These are phyloP conservation scores for Antechinus stuartii DNA, from an alignment of 2,113 vertebrate genomes.

Conservation along the genomic window DNA sequence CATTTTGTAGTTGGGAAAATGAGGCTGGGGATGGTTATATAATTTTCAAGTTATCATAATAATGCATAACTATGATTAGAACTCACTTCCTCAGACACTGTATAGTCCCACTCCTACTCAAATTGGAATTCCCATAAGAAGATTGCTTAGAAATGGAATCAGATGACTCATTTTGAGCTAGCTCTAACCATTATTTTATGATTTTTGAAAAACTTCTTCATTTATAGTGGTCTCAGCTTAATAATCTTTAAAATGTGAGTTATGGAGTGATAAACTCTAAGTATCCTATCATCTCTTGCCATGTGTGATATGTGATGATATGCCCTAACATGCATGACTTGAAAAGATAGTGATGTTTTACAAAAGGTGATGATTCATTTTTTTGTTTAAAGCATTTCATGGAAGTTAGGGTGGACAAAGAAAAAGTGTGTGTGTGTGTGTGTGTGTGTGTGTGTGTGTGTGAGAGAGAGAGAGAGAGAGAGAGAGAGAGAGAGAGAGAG, in stretches of 20 bases:
- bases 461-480: background rate
- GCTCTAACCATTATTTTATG: background rate
- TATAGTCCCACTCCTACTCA: too few relatives aligned
- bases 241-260: background rate
- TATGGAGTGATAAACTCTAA: background rate
- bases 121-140: background rate
- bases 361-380: background rate
- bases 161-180: background rate
- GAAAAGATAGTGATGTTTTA: background rate
- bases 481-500: background rate
- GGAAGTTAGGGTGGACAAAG: too few relatives aligned
- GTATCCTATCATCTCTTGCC: background rate
- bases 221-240: background rate
- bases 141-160: background rate
- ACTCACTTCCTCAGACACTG: background rate
- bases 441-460: too few relatives aligned
- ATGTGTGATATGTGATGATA: background rate
- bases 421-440: too few relatives aligned
- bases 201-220: background rate
- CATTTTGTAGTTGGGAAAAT: background rate
- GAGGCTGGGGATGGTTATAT: background rate
- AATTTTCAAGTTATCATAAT: background rate
- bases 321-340: background rate
- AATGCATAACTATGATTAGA: background rate
- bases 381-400: background rate